A percentile compares a stretch with the other conserved stretches of the same genome.
These are phyloP conservation scores for Syngnathus acus DNA, from an alignment of 2,797 vertebrate species.

Conservation along the genomic window DNA sequence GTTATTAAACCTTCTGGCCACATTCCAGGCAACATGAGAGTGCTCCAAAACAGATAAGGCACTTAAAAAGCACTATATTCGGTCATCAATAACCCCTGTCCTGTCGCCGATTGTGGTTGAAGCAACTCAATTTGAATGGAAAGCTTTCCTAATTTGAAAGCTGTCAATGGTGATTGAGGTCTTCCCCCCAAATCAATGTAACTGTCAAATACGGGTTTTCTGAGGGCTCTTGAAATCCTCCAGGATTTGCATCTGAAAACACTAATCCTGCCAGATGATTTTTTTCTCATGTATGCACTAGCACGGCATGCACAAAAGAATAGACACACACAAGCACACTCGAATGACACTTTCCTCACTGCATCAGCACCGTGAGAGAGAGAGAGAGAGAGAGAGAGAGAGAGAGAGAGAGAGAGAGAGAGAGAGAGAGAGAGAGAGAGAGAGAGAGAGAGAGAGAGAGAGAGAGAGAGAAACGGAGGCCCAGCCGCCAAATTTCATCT, in stretches of 20 bases:
- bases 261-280: slow-evolving; percentile 47
- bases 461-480: not conserved
- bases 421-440: not conserved
- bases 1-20: slow-evolving; percentile 39
- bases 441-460: not conserved
- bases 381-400: not conserved
- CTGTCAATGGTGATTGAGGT: slow-evolving; percentile 52
- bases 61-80: slow-evolving; percentile 45
- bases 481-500: no score
- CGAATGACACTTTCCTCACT: slow-evolving; percentile 21
- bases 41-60: slow-evolving; percentile 26
- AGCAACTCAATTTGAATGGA: slow-evolving; percentile 39
- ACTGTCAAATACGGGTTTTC: slow-evolving; percentile 31
- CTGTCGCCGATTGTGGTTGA: slow-evolving; percentile 43
- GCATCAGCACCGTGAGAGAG: slow-evolving; percentile 6
- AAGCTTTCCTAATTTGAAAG: slow-evolving; percentile 46
- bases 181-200: slow-evolving; percentile 49
- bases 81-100: slow-evolving; percentile 27
- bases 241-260: slow-evolving; percentile 58
- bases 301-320: slow-evolving; percentile 36
- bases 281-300: slow-evolving; percentile 36
- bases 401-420: not conserved
- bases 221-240: slow-evolving; percentile 36
- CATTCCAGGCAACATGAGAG: slow-evolving; percentile 18
- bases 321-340: slow-evolving; percentile 25